A percentile compares a stretch with the other conserved stretches of the same genome.
These are phyloP conservation scores for Phataginus tetradactyla DNA, from an alignment of 2,797 vertebrate genomes.

Conservation along the genomic window DNA sequence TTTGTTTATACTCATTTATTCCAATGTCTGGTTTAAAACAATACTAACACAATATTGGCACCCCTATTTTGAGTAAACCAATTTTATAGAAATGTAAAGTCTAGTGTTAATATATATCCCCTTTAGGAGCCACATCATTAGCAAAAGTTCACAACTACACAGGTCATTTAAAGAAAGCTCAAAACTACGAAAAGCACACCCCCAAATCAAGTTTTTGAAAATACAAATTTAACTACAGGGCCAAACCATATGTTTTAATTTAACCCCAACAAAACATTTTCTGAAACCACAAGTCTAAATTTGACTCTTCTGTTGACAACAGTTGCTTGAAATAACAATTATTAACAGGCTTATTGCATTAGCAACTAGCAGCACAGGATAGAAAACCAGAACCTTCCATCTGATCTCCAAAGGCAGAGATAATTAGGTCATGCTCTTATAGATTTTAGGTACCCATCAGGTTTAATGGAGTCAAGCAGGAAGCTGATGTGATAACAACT, in stretches of 20 bases:
- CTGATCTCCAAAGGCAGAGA: slow-evolving; percentile 55
- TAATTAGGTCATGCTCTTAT: slow-evolving; percentile 28
- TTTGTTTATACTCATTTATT: slow-evolving; percentile 48
- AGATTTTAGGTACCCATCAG: slow-evolving; percentile 30
- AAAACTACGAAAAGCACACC: slow-evolving; percentile 63
- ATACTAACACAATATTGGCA: slow-evolving; percentile 55
- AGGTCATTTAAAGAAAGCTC: slow-evolving; percentile 68
- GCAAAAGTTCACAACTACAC: slow-evolving; percentile 59
- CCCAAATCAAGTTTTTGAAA: slow-evolving; percentile 53
- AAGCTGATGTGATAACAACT: background rate
- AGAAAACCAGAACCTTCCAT: slow-evolving; percentile 57
- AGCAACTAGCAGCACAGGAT: slow-evolving; percentile 35
- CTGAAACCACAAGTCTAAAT: slow-evolving; percentile 68
- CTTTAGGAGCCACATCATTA: slow-evolving; percentile 59
- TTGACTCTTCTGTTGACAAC: slow-evolving; percentile 37
- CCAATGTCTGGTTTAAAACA: slow-evolving; percentile 55
- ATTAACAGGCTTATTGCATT: slow-evolving; percentile 34
- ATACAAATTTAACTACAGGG: slow-evolving; percentile 53
- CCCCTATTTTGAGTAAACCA: slow-evolving; percentile 46
- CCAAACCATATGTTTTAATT: slow-evolving; percentile 58
- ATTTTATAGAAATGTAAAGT: slow-evolving; percentile 54
- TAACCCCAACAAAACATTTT: slow-evolving; percentile 52
- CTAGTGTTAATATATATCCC: slow-evolving; percentile 38
- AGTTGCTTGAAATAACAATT: slow-evolving; percentile 38
- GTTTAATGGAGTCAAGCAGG: slow-evolving; percentile 32